Conservation (phyloP, 2,797 vertebrate species). For the Dermochelys coriacea region DNA sequence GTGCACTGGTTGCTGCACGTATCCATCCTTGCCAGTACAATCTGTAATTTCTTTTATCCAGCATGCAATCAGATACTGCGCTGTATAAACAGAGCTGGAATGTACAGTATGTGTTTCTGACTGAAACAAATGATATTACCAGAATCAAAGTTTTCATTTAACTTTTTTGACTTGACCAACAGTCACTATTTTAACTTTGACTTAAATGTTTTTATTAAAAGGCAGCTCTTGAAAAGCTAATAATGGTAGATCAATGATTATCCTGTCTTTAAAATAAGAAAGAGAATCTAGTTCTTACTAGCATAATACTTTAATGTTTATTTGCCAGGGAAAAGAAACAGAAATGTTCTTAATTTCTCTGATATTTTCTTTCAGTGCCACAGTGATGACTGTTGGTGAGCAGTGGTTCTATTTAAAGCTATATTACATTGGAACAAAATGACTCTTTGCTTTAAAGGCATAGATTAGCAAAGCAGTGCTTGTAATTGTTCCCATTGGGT, state of each 20-base stretch:
- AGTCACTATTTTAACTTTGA: not conserved
- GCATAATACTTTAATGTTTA: not conserved
- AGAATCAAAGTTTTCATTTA: not conserved
- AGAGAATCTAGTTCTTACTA: not conserved
- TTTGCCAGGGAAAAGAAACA: not conserved
- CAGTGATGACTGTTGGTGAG: not conserved
- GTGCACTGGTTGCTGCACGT: not conserved
- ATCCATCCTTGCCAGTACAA: not conserved
- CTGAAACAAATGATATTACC: not conserved
- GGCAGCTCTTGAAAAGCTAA: not conserved
- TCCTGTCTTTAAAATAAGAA: not conserved
- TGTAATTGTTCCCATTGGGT: not conserved
- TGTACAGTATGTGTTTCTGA: not conserved
- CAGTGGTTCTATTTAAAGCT: not conserved
- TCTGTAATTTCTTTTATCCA: not conserved
- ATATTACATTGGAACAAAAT: not conserved
- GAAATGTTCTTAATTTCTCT: not conserved
- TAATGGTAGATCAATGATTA: not conserved
- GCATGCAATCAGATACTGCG: not conserved
- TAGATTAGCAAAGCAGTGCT: not conserved
- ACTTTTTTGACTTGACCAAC: not conserved
- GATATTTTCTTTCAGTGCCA: not conserved
- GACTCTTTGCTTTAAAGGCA: not conserved
- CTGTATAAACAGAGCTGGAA: not conserved
- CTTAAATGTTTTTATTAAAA: constrained; percentile 10